A percentile compares a stretch with the other conserved stretches of the same genome.
These are phyloP conservation scores for Callyntrura sp. DNA, from an alignment of 2,888 invertebrate species.

Conservation along the genomic window DNA sequence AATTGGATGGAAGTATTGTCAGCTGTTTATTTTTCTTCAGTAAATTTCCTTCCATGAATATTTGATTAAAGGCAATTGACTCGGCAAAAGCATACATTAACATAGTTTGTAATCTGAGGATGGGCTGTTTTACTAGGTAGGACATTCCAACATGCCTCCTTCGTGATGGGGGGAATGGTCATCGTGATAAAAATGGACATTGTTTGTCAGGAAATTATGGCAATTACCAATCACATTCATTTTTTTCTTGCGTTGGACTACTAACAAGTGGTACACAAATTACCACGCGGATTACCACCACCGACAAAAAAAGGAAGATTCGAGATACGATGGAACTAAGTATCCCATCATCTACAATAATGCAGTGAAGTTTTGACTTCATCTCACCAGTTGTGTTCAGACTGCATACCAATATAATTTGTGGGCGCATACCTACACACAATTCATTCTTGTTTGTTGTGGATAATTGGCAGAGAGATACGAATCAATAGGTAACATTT, in stretches of 20 bases:
- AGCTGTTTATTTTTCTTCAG: background rate
- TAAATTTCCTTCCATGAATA: background rate
- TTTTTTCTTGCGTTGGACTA: background rate
- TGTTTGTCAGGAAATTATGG: conserved; percentile 13
- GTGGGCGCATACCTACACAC: background rate
- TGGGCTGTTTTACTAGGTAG: background rate
- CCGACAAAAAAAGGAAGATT: background rate
- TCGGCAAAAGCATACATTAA: background rate
- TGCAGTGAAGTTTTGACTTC: background rate
- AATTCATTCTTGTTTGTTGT: background rate
- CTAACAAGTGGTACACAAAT: background rate
- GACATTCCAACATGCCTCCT: background rate
- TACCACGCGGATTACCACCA: background rate
- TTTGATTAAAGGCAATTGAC: background rate
- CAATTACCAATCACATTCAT: background rate
- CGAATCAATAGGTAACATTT: conserved; percentile 42
- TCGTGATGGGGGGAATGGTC: background rate
- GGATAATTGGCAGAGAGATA: conserved; percentile 47
- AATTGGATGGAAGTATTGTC: background rate
- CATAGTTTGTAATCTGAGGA: too few species aligned
- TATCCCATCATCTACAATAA: background rate
- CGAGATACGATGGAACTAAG: background rate
- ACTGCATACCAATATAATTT: background rate
- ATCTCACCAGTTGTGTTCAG: background rate
- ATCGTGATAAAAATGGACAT: conserved; percentile 11